These are phyloP conservation scores for Spialia ferax DNA, from an alignment of 2,888 invertebrate species.

Conservation along the genomic window DNA sequence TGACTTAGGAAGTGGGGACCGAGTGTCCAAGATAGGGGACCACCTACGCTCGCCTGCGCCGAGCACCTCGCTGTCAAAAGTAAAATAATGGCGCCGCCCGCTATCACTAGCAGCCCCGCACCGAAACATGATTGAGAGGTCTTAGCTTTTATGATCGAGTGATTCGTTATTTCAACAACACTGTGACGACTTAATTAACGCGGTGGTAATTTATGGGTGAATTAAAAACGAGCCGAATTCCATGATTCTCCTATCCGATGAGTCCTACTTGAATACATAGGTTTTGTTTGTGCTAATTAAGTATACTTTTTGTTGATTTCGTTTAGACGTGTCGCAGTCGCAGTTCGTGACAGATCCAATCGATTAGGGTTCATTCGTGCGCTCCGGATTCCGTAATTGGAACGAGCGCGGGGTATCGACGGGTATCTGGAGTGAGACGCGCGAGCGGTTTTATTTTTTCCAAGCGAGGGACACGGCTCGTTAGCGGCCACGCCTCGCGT, in stretches of 20 bases:
- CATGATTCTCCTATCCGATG: too few relatives aligned
- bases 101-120: slow-evolving; percentile 57
- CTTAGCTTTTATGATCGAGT: slow-evolving; percentile 59
- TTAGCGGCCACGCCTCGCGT: slow-evolving; percentile 60
- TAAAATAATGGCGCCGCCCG: slow-evolving; percentile 63
- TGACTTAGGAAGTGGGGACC: slow-evolving; percentile 51
- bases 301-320: slow-evolving; percentile 39
- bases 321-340: slow-evolving; percentile 34
- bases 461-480: slow-evolving; percentile 55
- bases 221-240: slow-evolving; percentile 21
- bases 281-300: slow-evolving; percentile 40
- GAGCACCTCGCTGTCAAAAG: slow-evolving; percentile 59
- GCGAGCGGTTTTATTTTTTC: slow-evolving; percentile 33
- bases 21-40: slow-evolving; percentile 59
- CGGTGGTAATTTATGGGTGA: slow-evolving; percentile 26
- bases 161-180: slow-evolving; percentile 48
- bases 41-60: slow-evolving; percentile 68
- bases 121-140: slow-evolving; percentile 55
- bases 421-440: slow-evolving; percentile 40
- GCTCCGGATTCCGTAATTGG: slow-evolving; percentile 75
- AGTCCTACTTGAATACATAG: slow-evolving; percentile 21
- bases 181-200: slow-evolving; percentile 34
- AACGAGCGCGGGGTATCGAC: slow-evolving; percentile 55
- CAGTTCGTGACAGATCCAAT: slow-evolving; percentile 57
- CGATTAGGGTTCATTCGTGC: slow-evolving; percentile 71